Evolutionary conservation across 2,888 invertebrate species (phyloP).

Genomic region (Pteria penguin): DNA sequence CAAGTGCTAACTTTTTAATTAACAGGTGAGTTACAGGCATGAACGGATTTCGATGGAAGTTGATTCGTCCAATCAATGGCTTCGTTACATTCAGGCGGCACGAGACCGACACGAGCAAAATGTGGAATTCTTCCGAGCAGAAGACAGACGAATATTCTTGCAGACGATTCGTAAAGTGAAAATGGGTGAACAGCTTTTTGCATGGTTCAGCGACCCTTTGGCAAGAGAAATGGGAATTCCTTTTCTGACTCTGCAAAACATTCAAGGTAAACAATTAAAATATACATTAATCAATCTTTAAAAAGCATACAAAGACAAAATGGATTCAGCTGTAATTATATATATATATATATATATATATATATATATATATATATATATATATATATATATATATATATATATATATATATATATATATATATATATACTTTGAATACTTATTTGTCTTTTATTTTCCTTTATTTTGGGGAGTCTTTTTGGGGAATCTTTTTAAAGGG

Average conservation of each 20-base stretch:
- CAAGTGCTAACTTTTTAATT: constrained; percentile 32
- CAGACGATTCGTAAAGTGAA: constrained; percentile 72
- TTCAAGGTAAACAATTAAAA: constrained; percentile 85
- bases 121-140: constrained; percentile 76
- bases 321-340: neutral
- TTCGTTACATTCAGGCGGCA: constrained; percentile 81
- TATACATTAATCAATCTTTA: too few species aligned
- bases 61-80: constrained; percentile 58
- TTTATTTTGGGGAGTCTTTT: too few species aligned
- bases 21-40: constrained; percentile 47
- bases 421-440: too few species aligned
- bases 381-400: neutral
- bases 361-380: neutral
- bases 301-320: too few species aligned
- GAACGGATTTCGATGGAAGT: constrained; percentile 44
- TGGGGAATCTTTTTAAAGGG: too few species aligned
- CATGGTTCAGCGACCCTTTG: constrained; percentile 92
- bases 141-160: constrained; percentile 56
- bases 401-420: too few species aligned
- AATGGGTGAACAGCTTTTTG: constrained; percentile 84
- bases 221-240: constrained; percentile 88
- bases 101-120: constrained; percentile 86
- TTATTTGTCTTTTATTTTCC: too few species aligned
- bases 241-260: constrained; percentile 88
- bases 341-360: neutral